These are phyloP conservation scores for Cyclophora albipunctata DNA, from an alignment of 2,888 invertebrate genomes.

Conservation along the genomic window DNA sequence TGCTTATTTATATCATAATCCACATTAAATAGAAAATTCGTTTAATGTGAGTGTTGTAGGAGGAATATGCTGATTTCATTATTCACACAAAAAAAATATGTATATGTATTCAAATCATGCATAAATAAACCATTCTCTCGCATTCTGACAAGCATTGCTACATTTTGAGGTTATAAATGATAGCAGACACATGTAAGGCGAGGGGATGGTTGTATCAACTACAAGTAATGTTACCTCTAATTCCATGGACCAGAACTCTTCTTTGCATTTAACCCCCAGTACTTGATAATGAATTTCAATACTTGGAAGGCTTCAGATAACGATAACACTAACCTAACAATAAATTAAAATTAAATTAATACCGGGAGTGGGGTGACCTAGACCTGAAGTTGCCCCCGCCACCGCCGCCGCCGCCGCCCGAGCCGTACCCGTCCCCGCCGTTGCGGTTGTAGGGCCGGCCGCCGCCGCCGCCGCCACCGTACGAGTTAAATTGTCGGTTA, in stretches of 20 bases:
- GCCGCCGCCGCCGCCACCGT: constrained; percentile 65
- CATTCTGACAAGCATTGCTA: no score
- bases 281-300: constrained; percentile 68
- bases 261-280: constrained; percentile 69
- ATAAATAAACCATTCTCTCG: no score
- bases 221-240: constrained; percentile 48
- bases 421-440: constrained; percentile 61
- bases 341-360: constrained; percentile 63
- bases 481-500: constrained; percentile 74
- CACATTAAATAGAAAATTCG: no score
- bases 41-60: no score
- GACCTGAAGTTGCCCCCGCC: constrained; percentile 72
- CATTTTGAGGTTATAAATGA: no score
- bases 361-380: constrained; percentile 66
- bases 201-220: no score
- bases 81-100: no score
- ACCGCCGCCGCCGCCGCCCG: constrained; percentile 57
- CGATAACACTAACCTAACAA: constrained; percentile 72
- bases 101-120: no score
- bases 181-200: no score
- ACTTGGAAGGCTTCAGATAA: constrained; percentile 75
- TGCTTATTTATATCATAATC: no score
- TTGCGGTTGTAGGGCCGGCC: constrained; percentile 55
- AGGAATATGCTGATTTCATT: no score
- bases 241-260: constrained; percentile 60